These are phyloP conservation scores for Nasonia oneida DNA, from an alignment of 2,888 invertebrate species.

Conservation along the genomic window DNA sequence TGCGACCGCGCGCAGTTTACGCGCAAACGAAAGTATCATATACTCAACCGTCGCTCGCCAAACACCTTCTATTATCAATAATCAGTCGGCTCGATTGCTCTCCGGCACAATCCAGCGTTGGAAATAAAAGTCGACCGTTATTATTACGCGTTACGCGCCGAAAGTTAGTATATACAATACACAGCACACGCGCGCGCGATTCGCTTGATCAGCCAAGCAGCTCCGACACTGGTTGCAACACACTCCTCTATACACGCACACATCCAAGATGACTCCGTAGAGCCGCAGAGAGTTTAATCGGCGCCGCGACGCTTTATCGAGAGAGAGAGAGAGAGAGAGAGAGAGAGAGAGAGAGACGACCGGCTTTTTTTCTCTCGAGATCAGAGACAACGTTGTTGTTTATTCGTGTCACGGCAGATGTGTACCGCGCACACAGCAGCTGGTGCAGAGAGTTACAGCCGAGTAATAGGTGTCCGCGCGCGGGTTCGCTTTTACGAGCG, in stretches of 20 bases:
- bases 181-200: constrained; percentile 19
- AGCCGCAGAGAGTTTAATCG: constrained; percentile 42
- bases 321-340: not conserved
- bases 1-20: not conserved
- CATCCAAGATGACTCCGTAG: not conserved
- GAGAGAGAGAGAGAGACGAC: not conserved
- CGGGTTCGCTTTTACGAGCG: not conserved
- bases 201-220: constrained; percentile 66
- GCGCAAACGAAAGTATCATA: not conserved
- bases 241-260: constrained; percentile 1
- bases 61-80: constrained; percentile 1
- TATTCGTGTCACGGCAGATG: constrained; percentile 15
- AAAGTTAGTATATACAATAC: not conserved
- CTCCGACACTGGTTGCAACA: constrained; percentile 18
- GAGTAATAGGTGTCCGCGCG: not conserved
- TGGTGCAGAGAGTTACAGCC: not conserved
- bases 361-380: not conserved
- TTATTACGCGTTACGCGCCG: constrained; percentile 20
- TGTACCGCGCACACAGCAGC: not conserved
- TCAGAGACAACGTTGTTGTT: not conserved
- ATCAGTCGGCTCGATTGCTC: not conserved
- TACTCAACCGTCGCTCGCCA: not conserved
- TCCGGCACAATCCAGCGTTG: not conserved
- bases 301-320: constrained; percentile 17
- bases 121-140: not conserved